A percentile compares a stretch with the other conserved stretches of the same genome.
These are phyloP conservation scores for Drosophila kanapiae DNA, from an alignment of 1,140 invertebrate genomes.

Conservation along the genomic window DNA sequence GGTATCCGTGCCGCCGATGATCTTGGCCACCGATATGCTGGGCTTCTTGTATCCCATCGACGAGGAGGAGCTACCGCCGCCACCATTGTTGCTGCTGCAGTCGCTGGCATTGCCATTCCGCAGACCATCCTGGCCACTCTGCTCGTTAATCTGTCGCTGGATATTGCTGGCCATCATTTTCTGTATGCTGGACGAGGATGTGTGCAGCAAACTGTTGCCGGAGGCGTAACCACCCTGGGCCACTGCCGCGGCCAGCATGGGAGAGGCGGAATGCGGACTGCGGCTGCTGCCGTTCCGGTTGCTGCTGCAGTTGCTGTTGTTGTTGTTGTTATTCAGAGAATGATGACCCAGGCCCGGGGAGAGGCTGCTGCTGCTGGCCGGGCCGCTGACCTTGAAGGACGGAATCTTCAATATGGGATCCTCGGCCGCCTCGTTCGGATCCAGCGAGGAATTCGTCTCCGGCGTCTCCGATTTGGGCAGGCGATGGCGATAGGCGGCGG, in stretches of 20 bases:
- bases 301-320: slow-evolving; percentile 46
- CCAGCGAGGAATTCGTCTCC: slow-evolving; percentile 79
- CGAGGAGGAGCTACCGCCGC: slow-evolving; percentile 29
- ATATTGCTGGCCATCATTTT: slow-evolving; percentile 95
- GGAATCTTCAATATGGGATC: slow-evolving; percentile 95
- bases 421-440: slow-evolving; percentile 86
- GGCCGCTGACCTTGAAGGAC: slow-evolving; percentile 92
- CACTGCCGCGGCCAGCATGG: slow-evolving; percentile 77
- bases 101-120: slow-evolving; percentile 62
- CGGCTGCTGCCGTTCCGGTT: slow-evolving; percentile 63
- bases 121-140: slow-evolving; percentile 67
- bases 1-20: slow-evolving; percentile 86
- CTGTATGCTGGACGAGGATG: slow-evolving; percentile 87
- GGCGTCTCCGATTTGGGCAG: slow-evolving; percentile 84
- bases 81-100: slow-evolving; percentile 85
- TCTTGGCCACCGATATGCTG: slow-evolving; percentile 88
- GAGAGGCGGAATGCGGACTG: slow-evolving; percentile 75
- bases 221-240: slow-evolving; percentile 41
- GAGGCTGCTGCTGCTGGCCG: slow-evolving; percentile 79
- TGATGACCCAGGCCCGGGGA: slow-evolving; percentile 83
- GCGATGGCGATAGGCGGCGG: slow-evolving; percentile 69
- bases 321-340: slow-evolving; percentile 41
- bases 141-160: slow-evolving; percentile 93
- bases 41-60: slow-evolving; percentile 72
- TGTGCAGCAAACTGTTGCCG: slow-evolving; percentile 66